Evolutionary conservation across 37 sponge, comb jelly and placozoan genomes (phyloP).

Genomic region (Cliona cf. orientalis): DNA sequence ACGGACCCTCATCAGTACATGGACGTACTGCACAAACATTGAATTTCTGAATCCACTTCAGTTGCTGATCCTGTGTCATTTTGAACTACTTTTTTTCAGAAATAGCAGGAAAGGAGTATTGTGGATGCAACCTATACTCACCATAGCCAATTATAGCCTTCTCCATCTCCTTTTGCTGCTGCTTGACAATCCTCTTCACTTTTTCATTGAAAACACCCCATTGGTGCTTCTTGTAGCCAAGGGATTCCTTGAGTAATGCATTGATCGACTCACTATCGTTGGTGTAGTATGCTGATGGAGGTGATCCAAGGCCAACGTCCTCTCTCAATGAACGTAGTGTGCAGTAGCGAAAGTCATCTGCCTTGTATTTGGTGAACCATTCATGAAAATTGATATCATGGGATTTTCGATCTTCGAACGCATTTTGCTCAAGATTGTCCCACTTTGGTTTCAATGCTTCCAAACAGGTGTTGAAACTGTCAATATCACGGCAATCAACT

Average conservation of each 20-base stretch:
- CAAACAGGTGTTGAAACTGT: not conserved
- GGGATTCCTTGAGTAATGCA: not conserved
- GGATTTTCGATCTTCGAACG: not conserved
- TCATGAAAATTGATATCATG: not conserved
- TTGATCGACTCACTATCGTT: slow-evolving; percentile 13
- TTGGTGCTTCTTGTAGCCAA: slow-evolving; percentile 6
- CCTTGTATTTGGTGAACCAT: not conserved
- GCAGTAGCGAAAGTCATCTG: not conserved
- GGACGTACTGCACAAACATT: too few relatives aligned
- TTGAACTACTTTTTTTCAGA: too few relatives aligned
- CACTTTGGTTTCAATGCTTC: not conserved
- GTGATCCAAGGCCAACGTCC: slow-evolving; percentile 8
- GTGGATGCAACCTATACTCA: too few relatives aligned
- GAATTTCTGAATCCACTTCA: too few relatives aligned
- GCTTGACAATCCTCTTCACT: too few relatives aligned
- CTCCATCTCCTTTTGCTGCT: too few relatives aligned
- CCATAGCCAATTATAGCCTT: too few relatives aligned
- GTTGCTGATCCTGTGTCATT: too few relatives aligned
- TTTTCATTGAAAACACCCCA: slow-evolving; percentile 11
- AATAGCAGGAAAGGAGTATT: too few relatives aligned
- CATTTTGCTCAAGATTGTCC: slow-evolving; percentile 1
- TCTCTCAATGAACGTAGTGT: slow-evolving; percentile 6
- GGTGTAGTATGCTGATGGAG: slow-evolving; percentile 6
- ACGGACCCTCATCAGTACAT: too few relatives aligned
- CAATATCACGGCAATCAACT: not conserved